Percentiles rank a stretch among this genome's conserved stretches.
Conservation (phyloP, 2,888 invertebrate genomes). For the Odontothrips loti region DNA sequence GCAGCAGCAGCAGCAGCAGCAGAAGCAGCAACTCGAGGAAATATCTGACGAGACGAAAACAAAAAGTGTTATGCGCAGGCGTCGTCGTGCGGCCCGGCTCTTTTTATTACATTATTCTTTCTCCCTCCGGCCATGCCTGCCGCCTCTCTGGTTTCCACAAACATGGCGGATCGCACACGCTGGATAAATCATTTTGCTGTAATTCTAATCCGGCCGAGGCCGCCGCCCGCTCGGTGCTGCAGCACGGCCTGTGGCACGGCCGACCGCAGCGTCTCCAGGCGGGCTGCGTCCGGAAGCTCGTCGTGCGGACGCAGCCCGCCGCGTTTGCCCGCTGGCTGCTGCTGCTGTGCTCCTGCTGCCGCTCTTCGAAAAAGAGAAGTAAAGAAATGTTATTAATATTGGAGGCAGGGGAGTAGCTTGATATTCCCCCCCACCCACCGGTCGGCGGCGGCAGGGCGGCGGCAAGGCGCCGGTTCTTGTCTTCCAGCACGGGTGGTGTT, state of each 20-base stretch:
- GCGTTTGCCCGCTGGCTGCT: neutral
- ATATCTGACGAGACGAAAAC: conserved; percentile 6
- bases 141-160: conserved; percentile 6
- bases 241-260: neutral
- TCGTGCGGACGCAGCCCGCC: neutral
- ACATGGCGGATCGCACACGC: conserved; percentile 12
- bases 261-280: neutral
- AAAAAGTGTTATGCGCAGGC: neutral
- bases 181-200: conserved; percentile 26
- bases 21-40: neutral
- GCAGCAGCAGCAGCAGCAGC: too few relatives aligned
- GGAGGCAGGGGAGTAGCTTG: conserved; percentile 15
- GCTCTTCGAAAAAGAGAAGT: neutral
- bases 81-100: too few relatives aligned
- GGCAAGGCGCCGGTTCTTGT: neutral
- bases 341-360: neutral
- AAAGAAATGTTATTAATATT: conserved; percentile 11
- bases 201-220: conserved; percentile 19
- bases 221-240: neutral
- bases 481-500: neutral
- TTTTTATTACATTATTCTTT: too few relatives aligned
- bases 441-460: neutral
- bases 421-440: neutral
- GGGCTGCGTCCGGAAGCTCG: neutral
- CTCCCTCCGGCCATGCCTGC: neutral